Evolutionary conservation across 2,888 invertebrate species (phyloP).

Genomic region (Eristalis pertinax): DNA sequence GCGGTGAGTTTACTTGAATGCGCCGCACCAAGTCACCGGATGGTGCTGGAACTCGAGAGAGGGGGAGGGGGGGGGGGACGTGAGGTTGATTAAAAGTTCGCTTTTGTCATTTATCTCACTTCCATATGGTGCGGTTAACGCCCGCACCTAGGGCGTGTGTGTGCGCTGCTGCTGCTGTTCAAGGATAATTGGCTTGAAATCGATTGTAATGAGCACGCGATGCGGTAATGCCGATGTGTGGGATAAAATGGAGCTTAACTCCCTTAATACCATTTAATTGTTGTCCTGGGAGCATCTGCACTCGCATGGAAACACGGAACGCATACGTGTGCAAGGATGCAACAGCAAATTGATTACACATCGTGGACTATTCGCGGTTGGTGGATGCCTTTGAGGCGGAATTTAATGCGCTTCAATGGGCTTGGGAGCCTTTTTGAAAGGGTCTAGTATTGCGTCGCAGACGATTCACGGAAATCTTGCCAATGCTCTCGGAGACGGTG

Average conservation of each 20-base stretch:
- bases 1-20: slow-evolving; percentile 10
- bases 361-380: not conserved
- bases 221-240: not conserved
- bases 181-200: slow-evolving; percentile 38
- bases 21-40: not conserved
- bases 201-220: slow-evolving; percentile 32
- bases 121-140: not conserved
- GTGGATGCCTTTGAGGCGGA: not conserved
- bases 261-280: not conserved
- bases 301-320: not conserved
- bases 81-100: not conserved
- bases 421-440: too few relatives aligned
- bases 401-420: too few relatives aligned
- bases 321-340: not conserved
- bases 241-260: not conserved
- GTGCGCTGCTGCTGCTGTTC: too few relatives aligned
- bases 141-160: not conserved
- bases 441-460: too few relatives aligned
- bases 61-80: not conserved
- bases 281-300: not conserved
- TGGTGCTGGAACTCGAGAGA: not conserved
- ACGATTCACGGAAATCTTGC: too few relatives aligned
- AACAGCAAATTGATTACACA: not conserved
- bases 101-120: not conserved
- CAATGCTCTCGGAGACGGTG: too few relatives aligned